Conservation (phyloP, 2,888 invertebrate species). For the Stenolophus ochropezus region DNA sequence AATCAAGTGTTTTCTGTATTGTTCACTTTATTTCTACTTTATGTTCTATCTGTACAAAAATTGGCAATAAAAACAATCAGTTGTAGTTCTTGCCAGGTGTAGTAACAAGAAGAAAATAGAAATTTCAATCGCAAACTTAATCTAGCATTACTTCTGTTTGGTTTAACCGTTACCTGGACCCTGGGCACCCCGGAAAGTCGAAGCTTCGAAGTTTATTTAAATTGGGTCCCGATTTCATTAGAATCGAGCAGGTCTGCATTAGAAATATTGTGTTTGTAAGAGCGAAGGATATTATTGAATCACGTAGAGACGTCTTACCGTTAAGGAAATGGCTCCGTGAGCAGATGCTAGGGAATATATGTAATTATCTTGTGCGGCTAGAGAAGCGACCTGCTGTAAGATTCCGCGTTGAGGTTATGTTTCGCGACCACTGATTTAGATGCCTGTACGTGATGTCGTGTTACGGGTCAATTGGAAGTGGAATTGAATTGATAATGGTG, state of each 20-base stretch:
- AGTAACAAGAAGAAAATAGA: conserved; percentile 10
- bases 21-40: background rate
- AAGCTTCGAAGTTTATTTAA: conserved; percentile 46
- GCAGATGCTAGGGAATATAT: conserved; percentile 51
- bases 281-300: conserved; percentile 48
- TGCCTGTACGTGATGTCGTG: conserved; percentile 48
- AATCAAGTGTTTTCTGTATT: background rate
- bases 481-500: conserved; percentile 40
- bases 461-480: conserved; percentile 49
- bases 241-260: conserved; percentile 33
- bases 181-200: background rate
- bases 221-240: conserved; percentile 52
- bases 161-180: conserved; percentile 20
- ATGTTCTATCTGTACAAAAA: background rate
- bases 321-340: conserved; percentile 48
- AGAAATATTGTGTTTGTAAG: conserved; percentile 55
- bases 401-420: conserved; percentile 28
- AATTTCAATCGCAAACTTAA: conserved; percentile 22
- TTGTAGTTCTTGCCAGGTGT: conserved; percentile 3
- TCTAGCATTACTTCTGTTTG: conserved; percentile 53
- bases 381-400: conserved; percentile 21
- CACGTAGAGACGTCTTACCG: conserved; percentile 50
- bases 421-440: conserved; percentile 47
- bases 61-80: conserved; percentile 26
- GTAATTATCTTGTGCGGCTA: conserved; percentile 40